Base-by-base conservation (phyloP, 2,888 invertebrate genomes). In the Phymatocera aterrima region DNA sequence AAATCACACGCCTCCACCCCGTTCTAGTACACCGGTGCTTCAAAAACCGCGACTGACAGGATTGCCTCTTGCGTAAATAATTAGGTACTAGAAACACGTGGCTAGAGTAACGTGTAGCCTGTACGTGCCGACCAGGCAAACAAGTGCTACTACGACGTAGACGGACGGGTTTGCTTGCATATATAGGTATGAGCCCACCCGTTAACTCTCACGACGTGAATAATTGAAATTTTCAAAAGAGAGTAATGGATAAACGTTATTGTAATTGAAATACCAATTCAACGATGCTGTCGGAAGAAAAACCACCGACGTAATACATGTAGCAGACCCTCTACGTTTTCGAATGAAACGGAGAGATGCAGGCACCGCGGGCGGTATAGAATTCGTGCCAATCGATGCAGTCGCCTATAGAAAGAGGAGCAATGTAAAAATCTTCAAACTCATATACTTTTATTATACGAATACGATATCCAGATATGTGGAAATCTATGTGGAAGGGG, bases 71-170 rank as follows among this genome's bases (percentile, higher is more conserved):
- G 60, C 60, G 57, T 75, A 75, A 75, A 57, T 75, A 75, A 75
- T 75, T 34, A 75, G 75, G 40, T 60, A 75, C 60, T 57, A 60
- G 57, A 57, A 60, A 75, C 60, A 75, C 75, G 57, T 57, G 75
- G 75, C 46, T 12, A 24, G 43, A 40, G 75, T 57, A 75, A 75
- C 75, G 57, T 75, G 57, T 60, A 75, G 57, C 75, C 24, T 75
- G 75, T 75, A 75, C 75, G 57, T 75, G 75, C 54, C 57, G 21
- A 43, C 37, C 57, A 40, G 57, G 24, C 57, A 60, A 75, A 24
- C 21, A 48, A 72, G 48, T 72, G 72, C 34, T 21, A 3, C 6
- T 18, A 51, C 48, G 72, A 72, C 51, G 51, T 72, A 72, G 72
- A 72, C 72, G 51, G 5, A 72, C 72, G 21, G 5, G 48, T 48